phyloP scores from a whole-genome alignment of 2,113 vertebrate species.

The Setophaga petechia region DNA sequence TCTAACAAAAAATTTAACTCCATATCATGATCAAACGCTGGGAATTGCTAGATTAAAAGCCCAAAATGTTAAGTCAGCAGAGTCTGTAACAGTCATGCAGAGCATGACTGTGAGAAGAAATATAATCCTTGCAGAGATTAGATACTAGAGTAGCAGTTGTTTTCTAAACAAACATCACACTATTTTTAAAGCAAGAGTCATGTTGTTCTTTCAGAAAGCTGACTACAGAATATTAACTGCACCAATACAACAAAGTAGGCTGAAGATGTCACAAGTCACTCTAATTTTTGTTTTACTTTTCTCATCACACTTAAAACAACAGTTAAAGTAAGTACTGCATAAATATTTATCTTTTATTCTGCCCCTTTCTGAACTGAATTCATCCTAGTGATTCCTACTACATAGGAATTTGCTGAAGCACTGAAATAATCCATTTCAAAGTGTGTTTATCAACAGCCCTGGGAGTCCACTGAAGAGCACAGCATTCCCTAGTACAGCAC shows the following conservation, averaged over 20 bases:
- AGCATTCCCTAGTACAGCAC: background rate
- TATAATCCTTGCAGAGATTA: background rate
- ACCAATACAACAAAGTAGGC: background rate
- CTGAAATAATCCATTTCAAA: background rate
- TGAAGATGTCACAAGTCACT: background rate
- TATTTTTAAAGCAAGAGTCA: background rate
- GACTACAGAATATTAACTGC: background rate
- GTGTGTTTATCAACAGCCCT: background rate
- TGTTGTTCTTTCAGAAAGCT: background rate
- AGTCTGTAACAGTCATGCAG: background rate
- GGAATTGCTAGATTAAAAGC: background rate
- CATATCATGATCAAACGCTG: background rate
- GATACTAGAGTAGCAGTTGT: background rate
- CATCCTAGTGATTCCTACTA: background rate
- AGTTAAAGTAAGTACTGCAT: background rate
- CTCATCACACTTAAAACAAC: background rate
- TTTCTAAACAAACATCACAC: background rate
- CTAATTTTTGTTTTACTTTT: background rate
- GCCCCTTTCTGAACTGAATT: background rate
- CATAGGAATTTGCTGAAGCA: background rate
- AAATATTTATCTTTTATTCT: background rate
- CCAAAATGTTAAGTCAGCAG: background rate
- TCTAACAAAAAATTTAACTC: background rate
- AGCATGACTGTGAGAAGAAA: background rate
- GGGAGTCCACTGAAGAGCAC: background rate